Percentiles rank a stretch among this genome's conserved stretches.
Conservation (phyloP, 2,888 invertebrate genomes). For the Laspeyria flexula region DNA sequence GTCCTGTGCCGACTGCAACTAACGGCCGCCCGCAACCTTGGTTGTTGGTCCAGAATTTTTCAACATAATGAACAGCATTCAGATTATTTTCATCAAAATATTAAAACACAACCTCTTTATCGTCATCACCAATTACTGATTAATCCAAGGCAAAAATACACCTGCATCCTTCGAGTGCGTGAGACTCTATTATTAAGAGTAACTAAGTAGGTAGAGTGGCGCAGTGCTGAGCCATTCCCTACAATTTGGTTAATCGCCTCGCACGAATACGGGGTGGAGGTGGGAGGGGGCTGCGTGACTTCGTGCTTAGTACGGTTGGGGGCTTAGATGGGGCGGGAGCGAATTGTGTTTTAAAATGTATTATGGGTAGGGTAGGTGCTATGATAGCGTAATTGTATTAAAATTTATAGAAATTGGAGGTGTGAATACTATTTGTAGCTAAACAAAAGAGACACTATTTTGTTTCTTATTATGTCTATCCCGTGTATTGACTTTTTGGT, state of each 20-base stretch:
- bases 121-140: conserved; percentile 14
- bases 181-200: conserved; percentile 42
- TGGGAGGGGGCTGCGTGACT: conserved; percentile 59
- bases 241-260: conserved; percentile 73
- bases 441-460: no score
- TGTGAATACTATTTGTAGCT: no score
- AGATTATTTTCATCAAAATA: no score
- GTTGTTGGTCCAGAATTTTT: no score
- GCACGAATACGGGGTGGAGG: conserved; percentile 40
- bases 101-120: not conserved
- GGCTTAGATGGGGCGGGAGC: conserved; percentile 11
- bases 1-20: no score
- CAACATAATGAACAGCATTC: no score
- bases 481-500: no score
- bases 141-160: conserved; percentile 23
- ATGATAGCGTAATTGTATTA: no score
- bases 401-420: no score
- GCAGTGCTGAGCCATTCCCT: conserved; percentile 67
- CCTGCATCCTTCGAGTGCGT: conserved; percentile 40
- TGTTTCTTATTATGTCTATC: no score
- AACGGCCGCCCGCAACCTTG: no score
- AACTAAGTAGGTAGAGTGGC: conserved; percentile 51
- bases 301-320: conserved; percentile 48
- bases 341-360: not conserved
- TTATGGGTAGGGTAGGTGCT: no score